Base-by-base conservation (phyloP, 1,140 invertebrate species). In the Ceratosolen solmsi region DNA sequence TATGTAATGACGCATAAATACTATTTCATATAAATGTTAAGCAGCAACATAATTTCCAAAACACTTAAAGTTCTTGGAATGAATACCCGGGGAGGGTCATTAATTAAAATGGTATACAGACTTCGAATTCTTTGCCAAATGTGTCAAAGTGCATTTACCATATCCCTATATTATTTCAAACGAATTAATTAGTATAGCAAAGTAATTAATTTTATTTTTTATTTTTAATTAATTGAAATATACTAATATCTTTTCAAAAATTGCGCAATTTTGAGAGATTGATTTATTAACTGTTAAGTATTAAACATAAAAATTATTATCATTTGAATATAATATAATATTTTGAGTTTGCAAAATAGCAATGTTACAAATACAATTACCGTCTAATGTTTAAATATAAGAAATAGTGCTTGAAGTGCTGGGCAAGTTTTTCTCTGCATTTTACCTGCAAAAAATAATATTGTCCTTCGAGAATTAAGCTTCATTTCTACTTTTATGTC, bases 91-190 rank as follows among this genome's bases (percentile, higher is more conserved):
- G 11, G 51, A 78, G 60, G 46, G 27, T 63, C 63, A 78, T 78
- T 78, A 65, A 78, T 78, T 78, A 78, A 78, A 78, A 68, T n/a
- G 46, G 46, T 11, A 68, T 68, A 51, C 15, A 22, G 56, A 30
- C 38, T 76, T 63, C 51, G n/a, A 60, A 75, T 38, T 49, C 30
- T 22, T 58, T 20, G 33, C 54, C 38, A 51, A 72, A 51, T 51
- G 36, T 75, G 8, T 60, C n/a, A 58, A 60, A 74, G 33, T 15
- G 41, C 46, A 71, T 71, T 25, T 71, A 46, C 1, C n/a, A 27
- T 33, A 71, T 33, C 72, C 11, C 56, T 56, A 4, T 2, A 9
- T 15, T 27, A 36, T 22, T 74, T 74, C 56, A 5, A 74, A 74
- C 22, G 49, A 74, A 54, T 74, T 74, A 54, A 74, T 74, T 38